Evolutionary conservation across 2,113 vertebrate genomes (phyloP).

Genomic region (Podiceps cristatus): DNA sequence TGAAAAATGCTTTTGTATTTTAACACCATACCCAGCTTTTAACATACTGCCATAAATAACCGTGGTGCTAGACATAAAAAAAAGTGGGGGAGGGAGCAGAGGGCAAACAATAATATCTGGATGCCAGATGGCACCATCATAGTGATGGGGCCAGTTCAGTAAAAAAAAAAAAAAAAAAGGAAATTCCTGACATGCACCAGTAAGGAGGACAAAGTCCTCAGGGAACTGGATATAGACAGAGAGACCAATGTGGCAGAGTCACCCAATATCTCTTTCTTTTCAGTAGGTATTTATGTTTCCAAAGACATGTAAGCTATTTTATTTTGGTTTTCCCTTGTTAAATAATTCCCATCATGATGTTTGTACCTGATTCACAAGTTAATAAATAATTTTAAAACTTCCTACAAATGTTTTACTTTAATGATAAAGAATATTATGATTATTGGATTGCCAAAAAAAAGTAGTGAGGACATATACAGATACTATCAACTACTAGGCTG

Average conservation of each 20-base stretch:
- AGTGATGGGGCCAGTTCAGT: constrained; percentile 54
- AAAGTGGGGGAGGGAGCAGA: neutral
- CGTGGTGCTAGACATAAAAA: constrained; percentile 17
- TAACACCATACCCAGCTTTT: constrained; percentile 26
- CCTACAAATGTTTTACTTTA: neutral
- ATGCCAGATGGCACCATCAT: constrained; percentile 79
- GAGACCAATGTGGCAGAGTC: neutral
- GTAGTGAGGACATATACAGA: neutral
- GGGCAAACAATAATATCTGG: constrained; percentile 80
- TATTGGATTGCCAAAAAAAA: neutral
- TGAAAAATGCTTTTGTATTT: constrained; percentile 36
- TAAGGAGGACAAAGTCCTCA: neutral
- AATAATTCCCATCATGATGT: neutral
- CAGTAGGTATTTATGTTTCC: neutral
- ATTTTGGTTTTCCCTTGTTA: neutral
- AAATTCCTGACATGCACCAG: constrained; percentile 74
- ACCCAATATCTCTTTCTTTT: neutral
- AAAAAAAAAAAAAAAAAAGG: constrained; percentile 68
- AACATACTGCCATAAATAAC: constrained; percentile 74
- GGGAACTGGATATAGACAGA: constrained; percentile 13
- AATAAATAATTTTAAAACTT: neutral
- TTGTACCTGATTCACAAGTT: neutral
- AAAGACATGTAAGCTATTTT: neutral
- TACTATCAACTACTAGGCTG: neutral
- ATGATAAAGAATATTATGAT: neutral